Percentiles rank a stretch among this genome's conserved stretches.
These are phyloP conservation scores for Donacobius atricapilla DNA, from an alignment of 2,113 vertebrate genomes.

Conservation along the genomic window DNA sequence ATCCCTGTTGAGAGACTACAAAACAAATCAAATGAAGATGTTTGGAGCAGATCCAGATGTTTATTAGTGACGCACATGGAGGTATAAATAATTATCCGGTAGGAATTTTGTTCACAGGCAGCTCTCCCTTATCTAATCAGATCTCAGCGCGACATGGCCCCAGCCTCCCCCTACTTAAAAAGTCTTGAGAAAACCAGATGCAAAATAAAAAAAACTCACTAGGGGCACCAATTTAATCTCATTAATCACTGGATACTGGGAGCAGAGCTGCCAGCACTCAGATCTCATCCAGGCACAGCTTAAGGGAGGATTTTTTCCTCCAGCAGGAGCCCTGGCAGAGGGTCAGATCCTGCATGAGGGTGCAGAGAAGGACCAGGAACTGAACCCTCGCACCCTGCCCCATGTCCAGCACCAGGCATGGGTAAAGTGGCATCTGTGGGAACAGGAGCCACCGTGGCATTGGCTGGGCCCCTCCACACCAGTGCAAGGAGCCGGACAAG, in stretches of 20 bases:
- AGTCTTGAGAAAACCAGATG: slow-evolving; percentile 43
- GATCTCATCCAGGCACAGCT: background rate
- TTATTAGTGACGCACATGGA: slow-evolving; percentile 41
- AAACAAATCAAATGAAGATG: slow-evolving; percentile 11
- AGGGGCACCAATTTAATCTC: background rate
- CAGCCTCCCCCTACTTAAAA: background rate
- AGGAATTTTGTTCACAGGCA: slow-evolving; percentile 34
- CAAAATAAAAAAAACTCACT: background rate
- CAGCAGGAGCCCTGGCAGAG: background rate
- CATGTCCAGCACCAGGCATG: background rate
- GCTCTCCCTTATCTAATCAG: slow-evolving; percentile 31
- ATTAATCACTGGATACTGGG: background rate
- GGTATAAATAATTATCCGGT: slow-evolving; percentile 53
- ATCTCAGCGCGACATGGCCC: background rate
- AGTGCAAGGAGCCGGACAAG: background rate
- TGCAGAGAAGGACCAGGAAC: background rate
- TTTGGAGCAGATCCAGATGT: slow-evolving; percentile 50
- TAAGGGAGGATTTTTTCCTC: background rate
- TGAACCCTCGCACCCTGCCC: fast-evolving
- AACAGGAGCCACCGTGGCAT: background rate
- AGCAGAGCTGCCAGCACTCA: background rate
- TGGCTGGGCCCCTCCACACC: background rate
- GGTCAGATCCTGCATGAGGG: background rate
- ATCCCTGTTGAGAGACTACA: background rate
- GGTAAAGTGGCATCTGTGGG: background rate